Conservation (phyloP, 2,113 vertebrate species). For the Sander lucioperca region DNA sequence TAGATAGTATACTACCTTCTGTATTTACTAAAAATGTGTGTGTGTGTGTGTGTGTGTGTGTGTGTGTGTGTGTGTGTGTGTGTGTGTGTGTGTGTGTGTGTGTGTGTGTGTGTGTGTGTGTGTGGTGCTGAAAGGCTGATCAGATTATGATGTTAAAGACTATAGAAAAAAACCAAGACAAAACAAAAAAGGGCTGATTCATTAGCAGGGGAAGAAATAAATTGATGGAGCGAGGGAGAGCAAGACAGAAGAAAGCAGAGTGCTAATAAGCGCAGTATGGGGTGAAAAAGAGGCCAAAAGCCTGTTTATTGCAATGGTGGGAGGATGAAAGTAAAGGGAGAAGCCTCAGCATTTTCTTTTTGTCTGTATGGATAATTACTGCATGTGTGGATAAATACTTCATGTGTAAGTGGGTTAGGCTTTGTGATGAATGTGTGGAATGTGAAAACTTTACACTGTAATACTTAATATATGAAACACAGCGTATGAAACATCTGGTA, state of each 20-base stretch:
- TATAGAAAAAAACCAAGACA: neutral
- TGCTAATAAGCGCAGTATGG: constrained; percentile 49
- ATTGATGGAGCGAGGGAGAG: constrained; percentile 6
- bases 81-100: too few species aligned
- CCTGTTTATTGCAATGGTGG: constrained; percentile 54
- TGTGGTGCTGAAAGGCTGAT: neutral
- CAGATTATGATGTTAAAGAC: constrained; percentile 6
- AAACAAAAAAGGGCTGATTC: constrained; percentile 4
- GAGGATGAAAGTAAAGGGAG: constrained; percentile 66
- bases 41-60: too few species aligned
- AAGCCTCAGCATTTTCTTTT: constrained; percentile 10
- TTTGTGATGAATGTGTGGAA: constrained; percentile 19
- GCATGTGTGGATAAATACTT: too few species aligned
- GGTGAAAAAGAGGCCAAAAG: constrained; percentile 64
- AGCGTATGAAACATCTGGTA: constrained; percentile 12
- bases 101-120: neutral
- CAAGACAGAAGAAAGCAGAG: constrained; percentile 18
- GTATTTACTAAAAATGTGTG: neutral
- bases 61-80: too few species aligned
- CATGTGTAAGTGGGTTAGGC: constrained; percentile 6
- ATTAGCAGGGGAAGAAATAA: constrained; percentile 19
- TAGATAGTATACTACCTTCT: neutral
- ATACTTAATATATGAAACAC: constrained; percentile 34
- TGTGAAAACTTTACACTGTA: neutral
- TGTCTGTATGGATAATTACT: constrained; percentile 31